Evolutionary conservation across 2,888 invertebrate species (phyloP).

Genomic region (Podotricha telesiphe): DNA sequence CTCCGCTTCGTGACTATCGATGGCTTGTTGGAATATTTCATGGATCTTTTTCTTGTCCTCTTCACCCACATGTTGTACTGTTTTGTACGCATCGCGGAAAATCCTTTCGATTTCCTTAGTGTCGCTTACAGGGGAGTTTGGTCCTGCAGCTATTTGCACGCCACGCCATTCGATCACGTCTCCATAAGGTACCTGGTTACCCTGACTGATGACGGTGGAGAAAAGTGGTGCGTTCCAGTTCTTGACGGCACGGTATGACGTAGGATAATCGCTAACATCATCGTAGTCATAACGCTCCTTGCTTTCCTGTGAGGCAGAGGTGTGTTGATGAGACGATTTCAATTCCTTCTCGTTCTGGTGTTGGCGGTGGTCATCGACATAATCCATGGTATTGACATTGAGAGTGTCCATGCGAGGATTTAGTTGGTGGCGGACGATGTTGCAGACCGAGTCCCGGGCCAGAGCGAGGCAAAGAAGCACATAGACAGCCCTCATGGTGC

Average conservation of each 20-base stretch:
- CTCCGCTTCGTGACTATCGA: constrained; percentile 53
- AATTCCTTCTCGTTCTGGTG: constrained; percentile 43
- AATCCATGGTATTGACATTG: constrained; percentile 55
- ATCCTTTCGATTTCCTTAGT: constrained; percentile 62
- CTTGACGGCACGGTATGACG: constrained; percentile 41
- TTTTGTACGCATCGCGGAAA: constrained; percentile 63
- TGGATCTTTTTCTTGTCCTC: constrained; percentile 64
- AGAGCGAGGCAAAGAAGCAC: constrained; percentile 67
- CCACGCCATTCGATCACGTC: constrained; percentile 59
- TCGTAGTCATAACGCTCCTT: constrained; percentile 44
- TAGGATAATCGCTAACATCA: constrained; percentile 44
- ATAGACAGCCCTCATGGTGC: constrained; percentile 72
- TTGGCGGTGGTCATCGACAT: constrained; percentile 49
- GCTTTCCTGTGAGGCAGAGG: constrained; percentile 47
- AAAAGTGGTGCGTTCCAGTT: constrained; percentile 53
- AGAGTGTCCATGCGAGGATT: constrained; percentile 52
- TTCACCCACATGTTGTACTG: constrained; percentile 60
- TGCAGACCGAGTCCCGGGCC: constrained; percentile 61
- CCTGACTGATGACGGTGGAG: constrained; percentile 48
- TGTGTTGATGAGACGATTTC: constrained; percentile 47
- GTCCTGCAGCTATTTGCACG: constrained; percentile 54
- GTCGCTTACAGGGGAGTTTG: constrained; percentile 50
- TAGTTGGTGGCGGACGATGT: constrained; percentile 61
- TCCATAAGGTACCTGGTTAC: constrained; percentile 49
- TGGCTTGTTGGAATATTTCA: constrained; percentile 51